Conservation (phyloP, 2,113 vertebrate genomes). For the Genyomyrus donnyi region DNA sequence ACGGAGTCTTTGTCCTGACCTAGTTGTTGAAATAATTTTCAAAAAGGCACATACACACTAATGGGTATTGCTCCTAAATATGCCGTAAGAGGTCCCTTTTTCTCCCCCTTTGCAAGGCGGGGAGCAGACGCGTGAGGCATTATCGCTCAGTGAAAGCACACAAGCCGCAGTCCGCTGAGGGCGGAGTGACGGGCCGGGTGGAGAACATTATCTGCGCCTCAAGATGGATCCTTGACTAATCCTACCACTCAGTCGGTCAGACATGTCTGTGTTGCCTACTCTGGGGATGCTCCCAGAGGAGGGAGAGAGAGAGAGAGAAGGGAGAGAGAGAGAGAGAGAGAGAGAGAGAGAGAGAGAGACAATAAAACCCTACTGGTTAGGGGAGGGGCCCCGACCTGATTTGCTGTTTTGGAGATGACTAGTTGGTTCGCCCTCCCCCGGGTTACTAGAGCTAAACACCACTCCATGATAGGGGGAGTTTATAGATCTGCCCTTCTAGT, state of each 20-base stretch:
- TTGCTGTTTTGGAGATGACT: background rate
- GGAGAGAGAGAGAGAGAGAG: slow-evolving; percentile 20
- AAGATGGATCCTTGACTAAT: slow-evolving; percentile 71
- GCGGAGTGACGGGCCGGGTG: slow-evolving; percentile 44
- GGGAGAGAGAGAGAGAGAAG: slow-evolving; percentile 19
- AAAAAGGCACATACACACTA: slow-evolving; percentile 25
- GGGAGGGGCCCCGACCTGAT: slow-evolving; percentile 13
- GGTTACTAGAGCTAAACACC: slow-evolving; percentile 35
- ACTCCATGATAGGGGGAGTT: background rate
- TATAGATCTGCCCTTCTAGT: background rate
- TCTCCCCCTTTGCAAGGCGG: background rate
- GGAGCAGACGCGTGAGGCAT: background rate
- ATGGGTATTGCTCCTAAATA: slow-evolving; percentile 15
- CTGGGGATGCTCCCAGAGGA: slow-evolving; percentile 57
- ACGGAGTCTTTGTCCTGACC: slow-evolving; percentile 52
- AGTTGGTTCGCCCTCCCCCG: slow-evolving; percentile 29
- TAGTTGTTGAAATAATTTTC: slow-evolving; percentile 54
- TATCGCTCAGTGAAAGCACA: slow-evolving; percentile 19
- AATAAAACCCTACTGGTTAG: background rate
- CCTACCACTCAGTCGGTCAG: slow-evolving; percentile 36
- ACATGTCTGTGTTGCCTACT: slow-evolving; percentile 57
- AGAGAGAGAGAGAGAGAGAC: background rate
- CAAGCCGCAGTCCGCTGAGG: slow-evolving; percentile 48
- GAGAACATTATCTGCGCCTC: slow-evolving; percentile 62
- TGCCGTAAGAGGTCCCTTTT: slow-evolving; percentile 7